Base-by-base conservation (phyloP, 2,888 invertebrate species). In the Drosophila recens region DNA sequence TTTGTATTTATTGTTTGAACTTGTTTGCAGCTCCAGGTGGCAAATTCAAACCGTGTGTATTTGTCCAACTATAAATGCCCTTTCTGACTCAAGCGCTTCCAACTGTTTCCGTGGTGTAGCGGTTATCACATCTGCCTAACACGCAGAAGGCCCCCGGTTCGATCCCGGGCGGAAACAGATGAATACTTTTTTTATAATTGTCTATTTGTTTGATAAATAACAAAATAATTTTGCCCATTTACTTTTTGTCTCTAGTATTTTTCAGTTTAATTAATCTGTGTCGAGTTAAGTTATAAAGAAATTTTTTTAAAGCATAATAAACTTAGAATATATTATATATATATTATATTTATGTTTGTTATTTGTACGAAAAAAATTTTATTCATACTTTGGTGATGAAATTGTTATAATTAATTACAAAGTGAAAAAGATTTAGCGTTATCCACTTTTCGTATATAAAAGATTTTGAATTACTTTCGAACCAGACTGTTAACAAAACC, bases 91-190 rank as follows among this genome's bases (percentile, higher is more conserved):
- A 0, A 0, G 0, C 0, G 0, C 0, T n/a, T 9, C 3, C 80
- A 88, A 2, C 75, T 76, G 92, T 91, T 91, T 92, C 91, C 89
- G 92, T 91, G 90, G 92, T 93, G 92, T 91, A 93, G 91, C 86
- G 93, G 90, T 93, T 93, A 93, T 93, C 93, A 93, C 92, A 92
- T 93, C 92, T 92, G 92, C 93, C 92, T 93, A 91, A 93, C 93
- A 93, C 93, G 93, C 93, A 92, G 92, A 92, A 93, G 93, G 93
- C 92, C 93, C 93, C 92, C 93, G 93, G 93, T 93, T 93, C 93
- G 92, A 92, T 91, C 92, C 93, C 92, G 92, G 92, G 77, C 77
- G 77, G 77, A 77, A 77, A 77, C 77, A 77, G 42, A 34, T n/a
- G 5, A 0, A 0, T 6, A 27, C 0, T 23, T 23, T 74, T 79